phyloP scores from a whole-genome alignment of 2,797 vertebrate genomes.

The Sebastes hubbsi region DNA sequence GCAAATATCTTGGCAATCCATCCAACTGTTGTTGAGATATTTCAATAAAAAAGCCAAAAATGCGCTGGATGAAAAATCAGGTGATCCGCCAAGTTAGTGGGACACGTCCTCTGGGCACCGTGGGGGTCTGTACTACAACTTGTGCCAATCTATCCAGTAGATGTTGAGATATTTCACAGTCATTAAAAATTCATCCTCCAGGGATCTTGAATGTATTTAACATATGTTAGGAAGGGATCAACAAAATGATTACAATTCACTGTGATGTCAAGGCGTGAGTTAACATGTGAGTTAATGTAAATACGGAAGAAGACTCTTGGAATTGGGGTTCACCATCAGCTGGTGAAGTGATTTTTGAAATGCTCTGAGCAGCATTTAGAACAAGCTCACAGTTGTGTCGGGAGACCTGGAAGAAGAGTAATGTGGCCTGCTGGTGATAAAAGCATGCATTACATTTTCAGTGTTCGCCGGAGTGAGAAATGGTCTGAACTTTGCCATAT shows the following conservation, averaged over 20 bases:
- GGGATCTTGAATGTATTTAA: too few relatives aligned
- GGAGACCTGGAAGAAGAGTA: neutral
- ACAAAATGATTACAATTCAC: neutral
- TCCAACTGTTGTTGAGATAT: neutral
- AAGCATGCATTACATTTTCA: neutral
- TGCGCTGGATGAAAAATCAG: neutral
- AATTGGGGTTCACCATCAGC: neutral
- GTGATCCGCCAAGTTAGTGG: neutral
- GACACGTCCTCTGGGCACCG: too few relatives aligned
- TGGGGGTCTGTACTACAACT: neutral
- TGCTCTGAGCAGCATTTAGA: neutral
- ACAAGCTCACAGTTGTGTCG: neutral
- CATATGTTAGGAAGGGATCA: neutral
- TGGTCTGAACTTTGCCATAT: neutral
- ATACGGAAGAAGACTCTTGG: neutral
- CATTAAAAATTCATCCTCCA: too few relatives aligned
- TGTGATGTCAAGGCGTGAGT: neutral
- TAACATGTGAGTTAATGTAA: neutral
- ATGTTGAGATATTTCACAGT: neutral
- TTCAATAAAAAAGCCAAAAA: neutral
- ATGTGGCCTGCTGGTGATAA: neutral
- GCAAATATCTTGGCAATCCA: neutral
- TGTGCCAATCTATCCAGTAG: neutral
- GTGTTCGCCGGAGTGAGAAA: neutral
- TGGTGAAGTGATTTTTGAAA: neutral